Conservation (phyloP, 2,888 invertebrate species). For the Bombyx huttoni region DNA sequence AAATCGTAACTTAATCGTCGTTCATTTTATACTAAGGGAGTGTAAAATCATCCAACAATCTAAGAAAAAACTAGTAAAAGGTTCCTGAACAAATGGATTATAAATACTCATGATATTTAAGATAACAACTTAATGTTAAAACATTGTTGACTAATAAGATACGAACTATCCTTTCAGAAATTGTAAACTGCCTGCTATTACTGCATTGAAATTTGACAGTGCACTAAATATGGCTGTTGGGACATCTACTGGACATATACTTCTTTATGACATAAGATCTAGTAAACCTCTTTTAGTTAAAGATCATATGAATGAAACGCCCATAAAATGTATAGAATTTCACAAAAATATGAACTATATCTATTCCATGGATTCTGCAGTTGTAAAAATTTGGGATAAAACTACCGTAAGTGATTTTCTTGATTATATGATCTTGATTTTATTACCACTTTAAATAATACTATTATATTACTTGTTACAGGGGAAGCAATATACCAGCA, state of each 20-base stretch:
- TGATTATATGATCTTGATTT: neutral
- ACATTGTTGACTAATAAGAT: too few species aligned
- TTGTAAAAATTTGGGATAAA: conserved; percentile 93
- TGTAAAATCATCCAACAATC: too few species aligned
- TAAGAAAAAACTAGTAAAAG: too few species aligned
- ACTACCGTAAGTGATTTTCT: conserved; percentile 74
- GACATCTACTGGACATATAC: conserved; percentile 92
- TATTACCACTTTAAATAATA: neutral
- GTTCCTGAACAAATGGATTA: too few species aligned
- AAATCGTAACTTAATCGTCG: too few species aligned
- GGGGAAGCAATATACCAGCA: conserved; percentile 95
- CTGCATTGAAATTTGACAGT: conserved; percentile 84
- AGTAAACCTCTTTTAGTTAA: conserved; percentile 90
- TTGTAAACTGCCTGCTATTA: conserved; percentile 78
- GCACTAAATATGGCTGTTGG: conserved; percentile 89
- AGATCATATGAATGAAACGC: conserved; percentile 94
- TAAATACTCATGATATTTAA: too few species aligned
- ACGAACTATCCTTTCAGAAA: conserved; percentile 57
- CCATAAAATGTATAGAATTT: conserved; percentile 91
- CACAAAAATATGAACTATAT: conserved; percentile 85
- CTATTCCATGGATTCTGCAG: conserved; percentile 89
- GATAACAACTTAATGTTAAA: too few species aligned
- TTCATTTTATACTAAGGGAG: too few species aligned
- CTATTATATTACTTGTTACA: conserved; percentile 48
- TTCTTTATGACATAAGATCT: conserved; percentile 95